Evolutionary conservation across 2,113 vertebrate species (phyloP).

Genomic region (Otis tarda): DNA sequence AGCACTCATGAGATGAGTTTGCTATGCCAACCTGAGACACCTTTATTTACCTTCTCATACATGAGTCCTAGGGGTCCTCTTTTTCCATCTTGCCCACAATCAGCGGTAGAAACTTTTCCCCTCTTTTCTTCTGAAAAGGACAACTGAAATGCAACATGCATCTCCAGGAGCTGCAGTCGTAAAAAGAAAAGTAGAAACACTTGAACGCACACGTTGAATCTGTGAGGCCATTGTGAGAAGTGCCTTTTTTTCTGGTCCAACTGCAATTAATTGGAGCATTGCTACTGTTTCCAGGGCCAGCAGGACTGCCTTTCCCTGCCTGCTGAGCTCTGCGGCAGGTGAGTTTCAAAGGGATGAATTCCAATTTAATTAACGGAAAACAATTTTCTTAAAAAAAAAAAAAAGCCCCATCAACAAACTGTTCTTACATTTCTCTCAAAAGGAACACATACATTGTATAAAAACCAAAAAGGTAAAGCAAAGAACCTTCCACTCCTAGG

Average conservation of each 20-base stretch:
- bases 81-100: background rate
- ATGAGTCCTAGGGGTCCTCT: background rate
- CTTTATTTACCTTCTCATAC: background rate
- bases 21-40: background rate
- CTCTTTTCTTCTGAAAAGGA: background rate
- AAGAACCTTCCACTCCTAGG: background rate
- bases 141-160: background rate
- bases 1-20: background rate
- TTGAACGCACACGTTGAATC: background rate
- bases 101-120: background rate
- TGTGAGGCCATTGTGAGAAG: background rate
- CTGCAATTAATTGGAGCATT: background rate
- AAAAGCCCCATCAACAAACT: background rate
- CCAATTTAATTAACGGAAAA: conserved; percentile 21
- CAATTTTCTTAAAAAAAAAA: background rate
- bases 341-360: conserved; percentile 28
- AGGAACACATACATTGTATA: background rate
- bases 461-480: background rate
- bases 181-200: background rate
- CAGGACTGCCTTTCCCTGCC: background rate
- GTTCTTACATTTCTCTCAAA: background rate
- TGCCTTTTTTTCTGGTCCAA: background rate
- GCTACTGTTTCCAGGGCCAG: background rate
- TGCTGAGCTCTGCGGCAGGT: conserved; percentile 12
- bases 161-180: background rate